A percentile compares a stretch with the other conserved stretches of the same genome.
Conservation (phyloP, 2,888 invertebrate genomes). For the Sinelater perroti region DNA sequence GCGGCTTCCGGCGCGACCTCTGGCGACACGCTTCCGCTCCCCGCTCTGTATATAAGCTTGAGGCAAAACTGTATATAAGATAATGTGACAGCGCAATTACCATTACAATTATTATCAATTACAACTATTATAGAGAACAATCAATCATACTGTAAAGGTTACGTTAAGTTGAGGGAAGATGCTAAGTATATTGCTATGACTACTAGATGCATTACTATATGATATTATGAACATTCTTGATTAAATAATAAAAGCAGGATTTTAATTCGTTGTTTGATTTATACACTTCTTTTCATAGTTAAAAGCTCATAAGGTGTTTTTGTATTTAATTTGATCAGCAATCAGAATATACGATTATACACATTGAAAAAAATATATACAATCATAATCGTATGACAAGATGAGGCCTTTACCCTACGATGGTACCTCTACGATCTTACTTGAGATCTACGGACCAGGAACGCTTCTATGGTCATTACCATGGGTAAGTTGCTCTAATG, state of each 20-base stretch:
- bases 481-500: too few species aligned
- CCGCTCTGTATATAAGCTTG: constrained; percentile 2
- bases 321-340: too few species aligned
- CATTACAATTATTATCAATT: constrained; percentile 24
- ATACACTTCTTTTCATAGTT: too few species aligned
- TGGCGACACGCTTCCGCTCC: not conserved
- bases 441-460: too few species aligned
- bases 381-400: too few species aligned
- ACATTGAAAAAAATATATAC: too few species aligned
- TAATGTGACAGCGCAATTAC: constrained; percentile 26
- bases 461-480: too few species aligned
- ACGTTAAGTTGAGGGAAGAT: constrained; percentile 25
- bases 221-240: constrained; percentile 32
- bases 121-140: constrained; percentile 32
- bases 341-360: too few species aligned
- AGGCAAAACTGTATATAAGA: constrained; percentile 33
- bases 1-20: too few species aligned
- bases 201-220: constrained; percentile 18
- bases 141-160: constrained; percentile 36
- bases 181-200: constrained; percentile 16
- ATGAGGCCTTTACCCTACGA: too few species aligned
- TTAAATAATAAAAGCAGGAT: constrained; percentile 27
- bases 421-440: too few species aligned
- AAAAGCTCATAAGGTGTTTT: too few species aligned
- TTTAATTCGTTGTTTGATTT: not conserved